phyloP scores from a whole-genome alignment of 35 echinoderm and acorn worm species.

The Patiria miniata region DNA sequence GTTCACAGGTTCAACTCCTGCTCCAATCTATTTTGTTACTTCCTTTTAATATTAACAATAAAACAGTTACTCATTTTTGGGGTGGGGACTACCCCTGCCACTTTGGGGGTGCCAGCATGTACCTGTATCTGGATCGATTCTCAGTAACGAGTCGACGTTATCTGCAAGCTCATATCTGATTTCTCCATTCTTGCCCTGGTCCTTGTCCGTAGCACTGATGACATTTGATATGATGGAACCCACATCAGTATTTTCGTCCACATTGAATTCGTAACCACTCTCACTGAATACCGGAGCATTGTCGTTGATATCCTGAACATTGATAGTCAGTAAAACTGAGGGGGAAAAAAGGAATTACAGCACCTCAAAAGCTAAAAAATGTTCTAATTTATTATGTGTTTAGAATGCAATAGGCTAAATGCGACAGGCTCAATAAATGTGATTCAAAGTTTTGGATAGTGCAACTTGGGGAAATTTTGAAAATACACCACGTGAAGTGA shows the following conservation, averaged over 20 bases:
- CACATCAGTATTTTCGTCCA: conserved; percentile 22
- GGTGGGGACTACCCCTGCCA: no score
- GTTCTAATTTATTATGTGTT: not conserved
- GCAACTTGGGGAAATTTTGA: no score
- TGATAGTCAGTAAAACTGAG: conserved; percentile 52
- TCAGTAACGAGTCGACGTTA: conserved; percentile 2
- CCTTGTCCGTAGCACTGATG: conserved; percentile 48
- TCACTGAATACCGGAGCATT: conserved; percentile 52
- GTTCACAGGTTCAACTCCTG: no score
- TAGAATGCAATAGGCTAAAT: not conserved
- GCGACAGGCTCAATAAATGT: not conserved
- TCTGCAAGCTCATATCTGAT: conserved; percentile 35
- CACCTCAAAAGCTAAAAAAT: not conserved
- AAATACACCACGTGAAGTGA: no score
- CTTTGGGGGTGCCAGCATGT: not conserved
- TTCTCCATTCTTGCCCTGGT: conserved; percentile 37
- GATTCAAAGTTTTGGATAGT: not conserved
- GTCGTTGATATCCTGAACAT: conserved; percentile 67
- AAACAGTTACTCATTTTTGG: no score
- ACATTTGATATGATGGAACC: conserved; percentile 62
- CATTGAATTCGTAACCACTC: conserved; percentile 32
- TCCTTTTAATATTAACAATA: no score
- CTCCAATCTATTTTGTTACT: no score
- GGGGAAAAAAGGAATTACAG: not conserved
- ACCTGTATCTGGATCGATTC: conserved; percentile 57